phyloP scores from a whole-genome alignment of 2,888 invertebrate genomes.

The Ellobium chinense region DNA sequence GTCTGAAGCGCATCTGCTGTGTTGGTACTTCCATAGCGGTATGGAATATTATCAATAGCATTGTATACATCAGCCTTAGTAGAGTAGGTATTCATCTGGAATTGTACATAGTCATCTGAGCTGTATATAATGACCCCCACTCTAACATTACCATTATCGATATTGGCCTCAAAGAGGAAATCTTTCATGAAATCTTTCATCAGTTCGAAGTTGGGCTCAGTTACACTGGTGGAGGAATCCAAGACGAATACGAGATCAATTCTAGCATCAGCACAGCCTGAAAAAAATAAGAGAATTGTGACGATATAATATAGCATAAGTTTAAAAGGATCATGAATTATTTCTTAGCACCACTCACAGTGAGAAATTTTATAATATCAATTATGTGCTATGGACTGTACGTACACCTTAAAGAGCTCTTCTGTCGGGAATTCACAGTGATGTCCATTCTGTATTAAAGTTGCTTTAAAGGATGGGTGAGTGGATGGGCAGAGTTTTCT shows the following conservation, averaged over 20 bases:
- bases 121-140: slow-evolving; percentile 58
- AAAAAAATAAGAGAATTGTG: too few relatives aligned
- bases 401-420: too few relatives aligned
- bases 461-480: too few relatives aligned
- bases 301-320: too few relatives aligned
- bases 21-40: slow-evolving; percentile 72
- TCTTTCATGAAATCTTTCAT: slow-evolving; percentile 59
- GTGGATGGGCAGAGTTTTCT: too few relatives aligned
- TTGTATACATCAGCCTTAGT: slow-evolving; percentile 57
- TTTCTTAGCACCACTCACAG: too few relatives aligned
- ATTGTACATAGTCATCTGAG: slow-evolving; percentile 61
- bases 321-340: too few relatives aligned
- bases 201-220: slow-evolving; percentile 57
- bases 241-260: slow-evolving; percentile 68
- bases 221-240: slow-evolving; percentile 70
- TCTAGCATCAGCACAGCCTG: slow-evolving; percentile 49
- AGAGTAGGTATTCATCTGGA: slow-evolving; percentile 63
- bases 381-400: too few relatives aligned
- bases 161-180: slow-evolving; percentile 57
- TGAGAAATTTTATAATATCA: too few relatives aligned
- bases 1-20: slow-evolving; percentile 69
- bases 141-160: slow-evolving; percentile 61
- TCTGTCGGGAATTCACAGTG: too few relatives aligned
- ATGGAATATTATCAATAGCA: slow-evolving; percentile 65
- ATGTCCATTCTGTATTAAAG: too few relatives aligned